Evolutionary conservation across 2,113 vertebrate species (phyloP).

Genomic region (Sander vitreus): DNA sequence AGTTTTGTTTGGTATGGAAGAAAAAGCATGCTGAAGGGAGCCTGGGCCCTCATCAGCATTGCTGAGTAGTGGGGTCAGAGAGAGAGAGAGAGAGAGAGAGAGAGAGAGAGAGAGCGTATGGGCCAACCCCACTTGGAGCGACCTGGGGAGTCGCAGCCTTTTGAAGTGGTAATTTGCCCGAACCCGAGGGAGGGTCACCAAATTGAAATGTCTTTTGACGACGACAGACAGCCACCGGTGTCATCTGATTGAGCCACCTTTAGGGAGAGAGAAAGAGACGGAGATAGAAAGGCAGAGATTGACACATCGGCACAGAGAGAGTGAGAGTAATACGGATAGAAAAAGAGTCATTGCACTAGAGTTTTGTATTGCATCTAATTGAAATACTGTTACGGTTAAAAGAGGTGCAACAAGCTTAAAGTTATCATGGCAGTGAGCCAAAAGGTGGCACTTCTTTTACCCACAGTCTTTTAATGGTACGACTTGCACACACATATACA

Average conservation of each 20-base stretch:
- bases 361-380: constrained; percentile 9
- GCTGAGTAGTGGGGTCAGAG: constrained; percentile 53
- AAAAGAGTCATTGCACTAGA: neutral
- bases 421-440: neutral
- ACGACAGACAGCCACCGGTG: constrained; percentile 63
- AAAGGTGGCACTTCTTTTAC: neutral
- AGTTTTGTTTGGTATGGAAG: constrained; percentile 60
- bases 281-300: constrained; percentile 1
- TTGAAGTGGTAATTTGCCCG: constrained; percentile 83
- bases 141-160: constrained; percentile 73
- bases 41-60: constrained; percentile 63
- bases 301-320: constrained; percentile 19
- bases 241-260: constrained; percentile 68
- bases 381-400: neutral
- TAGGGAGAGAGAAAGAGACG: constrained; percentile 29
- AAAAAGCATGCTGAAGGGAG: constrained; percentile 42
- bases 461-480: neutral
- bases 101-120: constrained; percentile 2
- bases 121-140: constrained; percentile 56
- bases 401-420: neutral
- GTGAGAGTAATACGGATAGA: constrained; percentile 5
- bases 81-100: neutral
- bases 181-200: constrained; percentile 68
- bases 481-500: neutral
- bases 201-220: constrained; percentile 84